Conservation (phyloP, 2,113 vertebrate genomes). For the Hippocampus barbouri region DNA sequence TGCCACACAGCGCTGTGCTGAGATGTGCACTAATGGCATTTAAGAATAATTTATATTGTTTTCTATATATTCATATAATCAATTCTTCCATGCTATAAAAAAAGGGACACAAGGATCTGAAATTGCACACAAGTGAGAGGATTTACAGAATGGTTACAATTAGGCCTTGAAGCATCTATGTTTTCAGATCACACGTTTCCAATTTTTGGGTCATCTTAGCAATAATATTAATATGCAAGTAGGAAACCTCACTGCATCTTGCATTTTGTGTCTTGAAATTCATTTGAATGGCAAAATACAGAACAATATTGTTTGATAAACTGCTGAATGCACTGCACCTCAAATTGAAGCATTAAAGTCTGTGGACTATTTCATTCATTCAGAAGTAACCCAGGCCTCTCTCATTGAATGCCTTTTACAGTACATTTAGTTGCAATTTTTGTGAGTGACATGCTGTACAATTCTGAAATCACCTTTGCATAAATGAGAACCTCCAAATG, state of each 20-base stretch:
- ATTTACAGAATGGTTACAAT: slow-evolving; percentile 3
- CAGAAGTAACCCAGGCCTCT: slow-evolving; percentile 12
- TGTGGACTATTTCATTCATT: slow-evolving; percentile 17
- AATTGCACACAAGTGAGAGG: slow-evolving; percentile 13
- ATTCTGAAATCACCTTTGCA: not conserved
- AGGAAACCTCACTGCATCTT: not conserved
- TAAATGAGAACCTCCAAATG: not conserved
- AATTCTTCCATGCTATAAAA: slow-evolving; percentile 34
- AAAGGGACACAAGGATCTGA: slow-evolving; percentile 29
- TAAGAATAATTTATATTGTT: slow-evolving; percentile 57
- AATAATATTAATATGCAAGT: not conserved
- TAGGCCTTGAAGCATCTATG: not conserved
- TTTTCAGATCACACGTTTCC: slow-evolving; percentile 4
- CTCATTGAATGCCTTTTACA: slow-evolving; percentile 25
- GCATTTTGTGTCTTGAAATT: slow-evolving; percentile 9
- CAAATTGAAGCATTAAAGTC: slow-evolving; percentile 13
- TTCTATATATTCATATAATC: slow-evolving; percentile 24
- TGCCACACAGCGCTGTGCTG: slow-evolving; percentile 58
- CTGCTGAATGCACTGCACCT: slow-evolving; percentile 30
- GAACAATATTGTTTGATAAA: slow-evolving; percentile 31
- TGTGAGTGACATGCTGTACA: not conserved
- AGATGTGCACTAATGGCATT: slow-evolving; percentile 68
- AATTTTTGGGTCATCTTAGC: slow-evolving; percentile 6
- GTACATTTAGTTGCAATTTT: slow-evolving; percentile 16
- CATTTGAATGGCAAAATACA: slow-evolving; percentile 9